These are phyloP conservation scores for Coelopa pilipes DNA, from an alignment of 2,888 invertebrate genomes.

Conservation along the genomic window DNA sequence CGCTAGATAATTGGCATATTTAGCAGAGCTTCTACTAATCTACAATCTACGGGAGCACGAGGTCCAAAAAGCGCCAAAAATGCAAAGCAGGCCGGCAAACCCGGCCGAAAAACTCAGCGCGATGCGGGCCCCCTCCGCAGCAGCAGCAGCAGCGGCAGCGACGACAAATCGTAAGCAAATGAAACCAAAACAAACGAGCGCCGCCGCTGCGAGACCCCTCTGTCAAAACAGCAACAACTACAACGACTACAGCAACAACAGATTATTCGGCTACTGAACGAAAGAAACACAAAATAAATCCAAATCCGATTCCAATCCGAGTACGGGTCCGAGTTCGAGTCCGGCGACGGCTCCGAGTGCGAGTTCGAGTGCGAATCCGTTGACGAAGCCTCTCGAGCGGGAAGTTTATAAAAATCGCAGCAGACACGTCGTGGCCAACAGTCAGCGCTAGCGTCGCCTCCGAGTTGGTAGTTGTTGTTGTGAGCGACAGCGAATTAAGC, in stretches of 20 bases:
- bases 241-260: background rate
- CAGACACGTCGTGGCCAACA: constrained; percentile 43
- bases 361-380: background rate
- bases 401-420: constrained; percentile 52
- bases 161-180: background rate
- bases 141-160: too few species aligned
- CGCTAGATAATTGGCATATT: too few species aligned
- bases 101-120: too few species aligned
- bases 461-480: constrained; percentile 6
- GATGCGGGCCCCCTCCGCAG: too few species aligned
- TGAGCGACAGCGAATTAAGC: background rate
- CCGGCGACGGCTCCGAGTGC: background rate
- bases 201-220: too few species aligned
- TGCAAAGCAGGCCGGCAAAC: too few species aligned
- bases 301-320: constrained; percentile 15
- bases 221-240: background rate
- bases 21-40: too few species aligned
- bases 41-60: too few species aligned
- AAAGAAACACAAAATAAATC: constrained; percentile 12
- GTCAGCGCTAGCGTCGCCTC: constrained; percentile 46
- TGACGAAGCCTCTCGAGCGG: background rate
- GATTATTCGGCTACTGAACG: background rate
- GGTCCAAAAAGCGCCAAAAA: too few species aligned
- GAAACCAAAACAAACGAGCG: background rate
- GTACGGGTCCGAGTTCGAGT: background rate